Base-by-base conservation (phyloP, 1,140 invertebrate genomes). In the Eurytemora carolleeae region DNA sequence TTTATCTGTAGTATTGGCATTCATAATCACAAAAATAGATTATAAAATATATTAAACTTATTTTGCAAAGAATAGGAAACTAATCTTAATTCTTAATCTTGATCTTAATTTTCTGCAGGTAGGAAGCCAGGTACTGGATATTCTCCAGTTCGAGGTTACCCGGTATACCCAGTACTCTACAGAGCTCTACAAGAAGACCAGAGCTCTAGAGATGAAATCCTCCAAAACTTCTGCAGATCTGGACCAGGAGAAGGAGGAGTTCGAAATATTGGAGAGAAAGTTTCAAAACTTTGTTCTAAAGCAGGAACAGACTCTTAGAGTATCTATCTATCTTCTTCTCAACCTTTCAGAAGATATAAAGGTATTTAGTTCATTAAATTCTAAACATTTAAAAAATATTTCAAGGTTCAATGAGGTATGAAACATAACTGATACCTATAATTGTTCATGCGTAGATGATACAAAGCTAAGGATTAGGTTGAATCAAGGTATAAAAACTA, bases 271-370 rank as follows among this genome's bases (percentile, higher is more conserved):
- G 72, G 91, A 98, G 69, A 91, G 97, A 72, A 86, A 93, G 70
- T 74, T 96, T 26, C 71, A 95, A 23, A 76, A 87, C 75, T 63
- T 66, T 24, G 59, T 64, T 17, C 62, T 61, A 25, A 67, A 68
- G 52, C 67, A 68, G 58, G 63, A 68, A 31, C 66, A 68, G 63
- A 26, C 25, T 63, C 24, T 73, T 63, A 65, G 67, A 75, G 78
- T 78, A 44, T 75, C 76, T 16, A 92, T 91, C 73, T 92, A 95
- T 73, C 76, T 98, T 64, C 74, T 98, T 54, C 73, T 96, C 20
- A 96, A 98, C 72, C 83, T 98, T 69, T 86, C 93, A 3, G 92
- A 97, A 73, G 93, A 97, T 75, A 78, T 86, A 17, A 87, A 75
- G 58, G 31, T n/a, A n/a, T n/a, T n/a, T n/a, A n/a, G n/a, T n/a